Evolutionary conservation across 2,888 invertebrate genomes (phyloP).

Genomic region (Calameuta idolon): DNA sequence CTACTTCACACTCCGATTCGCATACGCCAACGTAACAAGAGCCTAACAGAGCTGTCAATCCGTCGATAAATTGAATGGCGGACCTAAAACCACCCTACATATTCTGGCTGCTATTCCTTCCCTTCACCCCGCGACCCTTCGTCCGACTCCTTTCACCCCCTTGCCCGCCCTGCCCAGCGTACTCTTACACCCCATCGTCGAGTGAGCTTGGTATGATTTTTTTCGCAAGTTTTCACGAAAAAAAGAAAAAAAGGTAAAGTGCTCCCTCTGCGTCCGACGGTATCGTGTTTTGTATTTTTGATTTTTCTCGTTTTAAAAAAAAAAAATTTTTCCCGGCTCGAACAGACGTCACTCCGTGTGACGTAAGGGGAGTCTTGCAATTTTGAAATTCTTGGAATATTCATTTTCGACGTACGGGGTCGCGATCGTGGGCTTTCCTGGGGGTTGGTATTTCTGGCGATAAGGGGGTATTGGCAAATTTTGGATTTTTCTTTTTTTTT

Average conservation of each 20-base stretch:
- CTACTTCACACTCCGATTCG: background rate
- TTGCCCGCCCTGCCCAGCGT: background rate
- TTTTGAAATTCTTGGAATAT: too few species aligned
- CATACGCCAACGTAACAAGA: conserved; percentile 53
- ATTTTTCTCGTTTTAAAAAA: background rate
- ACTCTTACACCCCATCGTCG: conserved; percentile 20
- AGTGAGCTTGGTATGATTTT: conserved; percentile 14
- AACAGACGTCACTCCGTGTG: too few species aligned
- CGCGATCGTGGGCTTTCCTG: too few species aligned
- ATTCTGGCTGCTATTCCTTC: conserved; percentile 13
- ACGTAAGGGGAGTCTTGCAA: too few species aligned
- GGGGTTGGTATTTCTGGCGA: too few species aligned
- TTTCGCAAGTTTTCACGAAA: conserved; percentile 40
- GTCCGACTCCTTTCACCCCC: background rate
- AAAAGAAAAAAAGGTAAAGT: conserved; percentile 23
- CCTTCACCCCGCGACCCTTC: background rate
- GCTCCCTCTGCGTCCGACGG: conserved; percentile 60
- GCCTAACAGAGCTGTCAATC: conserved; percentile 66
- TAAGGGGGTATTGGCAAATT: too few species aligned
- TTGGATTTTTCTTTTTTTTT: too few species aligned
- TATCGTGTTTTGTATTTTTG: conserved; percentile 21
- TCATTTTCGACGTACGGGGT: too few species aligned
- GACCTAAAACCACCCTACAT: conserved; percentile 62
- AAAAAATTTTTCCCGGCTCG: too few species aligned
- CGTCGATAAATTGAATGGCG: conserved; percentile 65